These are phyloP conservation scores for Neosilurus mollespiculum DNA, from an alignment of 2,797 vertebrate genomes.

Conservation along the genomic window DNA sequence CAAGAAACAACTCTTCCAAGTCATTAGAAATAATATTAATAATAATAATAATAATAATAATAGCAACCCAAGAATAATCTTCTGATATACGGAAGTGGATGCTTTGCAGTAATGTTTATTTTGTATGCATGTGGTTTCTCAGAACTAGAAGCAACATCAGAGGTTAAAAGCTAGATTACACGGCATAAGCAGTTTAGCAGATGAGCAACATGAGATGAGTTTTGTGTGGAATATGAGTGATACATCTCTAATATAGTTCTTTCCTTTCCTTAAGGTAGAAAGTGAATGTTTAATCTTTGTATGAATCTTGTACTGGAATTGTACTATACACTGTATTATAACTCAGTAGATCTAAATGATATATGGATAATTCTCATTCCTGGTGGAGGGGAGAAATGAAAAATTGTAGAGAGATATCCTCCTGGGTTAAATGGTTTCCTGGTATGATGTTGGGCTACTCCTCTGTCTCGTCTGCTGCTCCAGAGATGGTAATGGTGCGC, in stretches of 20 bases:
- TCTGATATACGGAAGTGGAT: neutral
- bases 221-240: neutral
- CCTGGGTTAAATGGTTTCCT: neutral
- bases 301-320: neutral
- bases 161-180: slow-evolving; percentile 34
- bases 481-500: slow-evolving; percentile 72
- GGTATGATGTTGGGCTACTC: slow-evolving; percentile 5
- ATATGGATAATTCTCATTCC: neutral
- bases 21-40: neutral
- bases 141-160: slow-evolving; percentile 10
- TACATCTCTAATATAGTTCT: neutral
- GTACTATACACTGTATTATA: neutral
- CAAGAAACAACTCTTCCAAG: neutral
- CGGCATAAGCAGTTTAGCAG: slow-evolving; percentile 35
- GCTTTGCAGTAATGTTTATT: slow-evolving; percentile 51
- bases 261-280: neutral
- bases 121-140: neutral
- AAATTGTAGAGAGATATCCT: neutral
- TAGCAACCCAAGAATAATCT: neutral
- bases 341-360: neutral
- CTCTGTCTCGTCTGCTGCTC: slow-evolving; percentile 64
- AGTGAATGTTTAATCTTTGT: neutral
- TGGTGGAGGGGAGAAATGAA: neutral
- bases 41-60: neutral
- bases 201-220: neutral